These are phyloP conservation scores for Drosophila simulans DNA, from an alignment of 1,140 invertebrate species.

Conservation along the genomic window DNA sequence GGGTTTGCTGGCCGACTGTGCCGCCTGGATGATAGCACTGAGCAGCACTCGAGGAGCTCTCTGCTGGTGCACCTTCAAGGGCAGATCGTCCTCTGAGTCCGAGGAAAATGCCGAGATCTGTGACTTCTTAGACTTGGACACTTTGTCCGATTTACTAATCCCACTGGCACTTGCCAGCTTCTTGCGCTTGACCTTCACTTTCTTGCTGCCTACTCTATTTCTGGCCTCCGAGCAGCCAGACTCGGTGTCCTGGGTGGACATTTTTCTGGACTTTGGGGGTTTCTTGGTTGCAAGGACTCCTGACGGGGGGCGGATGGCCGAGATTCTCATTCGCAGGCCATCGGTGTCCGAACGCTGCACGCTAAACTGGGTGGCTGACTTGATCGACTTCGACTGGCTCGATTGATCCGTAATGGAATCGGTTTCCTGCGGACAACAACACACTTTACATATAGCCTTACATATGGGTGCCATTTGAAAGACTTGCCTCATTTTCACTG, in stretches of 20 bases:
- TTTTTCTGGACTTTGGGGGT: constrained; percentile 32
- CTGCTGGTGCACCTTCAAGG: constrained; percentile 65
- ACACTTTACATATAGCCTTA: constrained; percentile 7
- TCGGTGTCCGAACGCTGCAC: constrained; percentile 80
- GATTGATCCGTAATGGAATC: constrained; percentile 79
- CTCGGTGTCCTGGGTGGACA: constrained; percentile 49
- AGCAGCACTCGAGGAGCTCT: constrained; percentile 71
- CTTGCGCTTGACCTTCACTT: constrained; percentile 73
- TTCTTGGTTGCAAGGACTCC: constrained; percentile 21
- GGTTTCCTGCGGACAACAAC: constrained; percentile 56
- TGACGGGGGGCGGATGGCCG: constrained; percentile 69
- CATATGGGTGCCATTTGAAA: not conserved
- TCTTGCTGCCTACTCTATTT: constrained; percentile 54
- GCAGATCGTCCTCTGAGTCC: constrained; percentile 74
- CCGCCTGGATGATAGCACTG: constrained; percentile 61
- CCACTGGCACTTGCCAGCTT: constrained; percentile 46
- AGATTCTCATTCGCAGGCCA: constrained; percentile 83
- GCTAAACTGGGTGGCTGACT: constrained; percentile 81
- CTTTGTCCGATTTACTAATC: constrained; percentile 31
- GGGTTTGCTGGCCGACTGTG: constrained; percentile 48
- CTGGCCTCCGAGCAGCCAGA: constrained; percentile 29
- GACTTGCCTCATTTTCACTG: constrained; percentile 81
- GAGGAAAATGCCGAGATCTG: constrained; percentile 55
- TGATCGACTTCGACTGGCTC: constrained; percentile 73
- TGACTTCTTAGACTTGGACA: constrained; percentile 34